Conservation (phyloP, 2,797 vertebrate genomes). For the Anableps anableps region DNA sequence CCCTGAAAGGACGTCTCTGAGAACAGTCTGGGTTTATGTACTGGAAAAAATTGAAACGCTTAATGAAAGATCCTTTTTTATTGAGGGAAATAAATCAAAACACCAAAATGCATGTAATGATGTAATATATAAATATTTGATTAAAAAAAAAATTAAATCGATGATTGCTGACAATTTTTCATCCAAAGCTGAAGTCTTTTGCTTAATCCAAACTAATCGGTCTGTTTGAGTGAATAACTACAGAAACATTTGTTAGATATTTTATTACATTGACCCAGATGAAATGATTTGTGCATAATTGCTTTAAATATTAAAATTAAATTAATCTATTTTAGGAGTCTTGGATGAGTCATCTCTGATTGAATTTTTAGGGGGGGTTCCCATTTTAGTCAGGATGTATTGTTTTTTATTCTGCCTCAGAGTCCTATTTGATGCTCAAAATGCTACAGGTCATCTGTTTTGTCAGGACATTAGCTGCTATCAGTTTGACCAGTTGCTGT, state of each 20-base stretch:
- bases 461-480: neutral
- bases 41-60: neutral
- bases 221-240: neutral
- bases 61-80: neutral
- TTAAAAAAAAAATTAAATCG: neutral
- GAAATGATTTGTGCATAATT: neutral
- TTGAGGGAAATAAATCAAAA: neutral
- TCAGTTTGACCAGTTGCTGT: neutral
- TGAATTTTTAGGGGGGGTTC: neutral
- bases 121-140: neutral
- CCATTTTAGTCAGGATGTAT: neutral
- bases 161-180: neutral
- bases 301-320: neutral
- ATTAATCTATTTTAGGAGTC: neutral
- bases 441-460: neutral
- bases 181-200: neutral
- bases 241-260: neutral
- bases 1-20: conserved; percentile 38
- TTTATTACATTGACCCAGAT: neutral
- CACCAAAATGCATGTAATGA: neutral
- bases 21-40: neutral
- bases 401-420: neutral
- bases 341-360: neutral
- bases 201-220: neutral
- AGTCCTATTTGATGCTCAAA: neutral